These are phyloP conservation scores for Thymelicus acteon DNA, from an alignment of 2,888 invertebrate species.

Conservation along the genomic window DNA sequence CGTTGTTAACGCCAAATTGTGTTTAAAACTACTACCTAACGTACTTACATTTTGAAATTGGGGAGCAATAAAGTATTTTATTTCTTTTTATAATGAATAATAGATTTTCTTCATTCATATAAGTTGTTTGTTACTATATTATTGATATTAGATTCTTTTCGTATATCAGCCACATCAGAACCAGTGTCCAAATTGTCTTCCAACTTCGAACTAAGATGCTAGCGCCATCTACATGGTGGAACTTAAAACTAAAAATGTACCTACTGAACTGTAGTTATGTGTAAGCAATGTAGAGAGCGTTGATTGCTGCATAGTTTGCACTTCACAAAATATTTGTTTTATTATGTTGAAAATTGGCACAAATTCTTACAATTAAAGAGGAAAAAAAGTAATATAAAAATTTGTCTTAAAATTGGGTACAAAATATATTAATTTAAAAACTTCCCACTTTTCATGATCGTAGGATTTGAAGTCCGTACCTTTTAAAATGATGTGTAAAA, in stretches of 20 bases:
- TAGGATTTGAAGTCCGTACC: neutral
- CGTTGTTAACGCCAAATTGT: no score
- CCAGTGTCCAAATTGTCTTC: neutral
- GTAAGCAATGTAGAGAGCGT: conserved; percentile 3
- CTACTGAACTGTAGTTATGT: neutral
- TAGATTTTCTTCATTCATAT: no score
- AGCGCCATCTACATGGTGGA: conserved; percentile 8
- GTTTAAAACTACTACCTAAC: no score
- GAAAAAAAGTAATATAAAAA: no score
- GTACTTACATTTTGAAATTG: no score
- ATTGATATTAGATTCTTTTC: neutral
- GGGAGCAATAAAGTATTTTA: no score
- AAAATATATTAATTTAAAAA: no score
- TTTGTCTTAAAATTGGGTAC: no score
- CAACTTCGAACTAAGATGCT: neutral
- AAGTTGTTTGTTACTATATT: no score
- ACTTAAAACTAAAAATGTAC: neutral
- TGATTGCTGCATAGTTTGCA: neutral
- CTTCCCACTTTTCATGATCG: neutral
- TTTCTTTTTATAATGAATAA: no score
- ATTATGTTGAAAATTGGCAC: neutral
- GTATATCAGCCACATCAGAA: neutral
- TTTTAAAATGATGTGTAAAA: neutral
- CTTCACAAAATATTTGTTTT: neutral
- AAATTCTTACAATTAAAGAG: no score